Conservation (phyloP, 2,113 vertebrate species). For the Macheiramphus alcinus region DNA sequence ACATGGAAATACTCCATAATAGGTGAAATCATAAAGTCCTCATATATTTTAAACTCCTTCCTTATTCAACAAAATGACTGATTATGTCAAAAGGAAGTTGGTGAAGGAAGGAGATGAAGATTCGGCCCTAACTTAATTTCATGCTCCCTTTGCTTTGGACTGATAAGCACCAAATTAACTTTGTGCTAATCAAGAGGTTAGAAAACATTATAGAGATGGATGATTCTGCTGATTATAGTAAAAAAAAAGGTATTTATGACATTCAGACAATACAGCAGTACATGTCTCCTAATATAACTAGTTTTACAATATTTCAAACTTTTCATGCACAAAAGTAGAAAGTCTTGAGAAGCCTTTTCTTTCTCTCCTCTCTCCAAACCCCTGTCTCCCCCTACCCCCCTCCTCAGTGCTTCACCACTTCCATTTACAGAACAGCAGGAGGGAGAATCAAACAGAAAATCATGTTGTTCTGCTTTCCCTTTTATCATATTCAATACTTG, state of each 20-base stretch:
- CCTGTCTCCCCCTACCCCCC: neutral
- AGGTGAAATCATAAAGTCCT: neutral
- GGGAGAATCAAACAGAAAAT: slow-evolving; percentile 20
- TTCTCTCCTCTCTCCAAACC: neutral
- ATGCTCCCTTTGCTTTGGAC: slow-evolving; percentile 8
- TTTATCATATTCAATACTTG: slow-evolving; percentile 5
- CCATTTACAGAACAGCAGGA: neutral
- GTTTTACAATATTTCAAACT: neutral
- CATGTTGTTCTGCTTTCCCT: neutral
- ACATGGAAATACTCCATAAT: neutral
- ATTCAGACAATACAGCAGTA: neutral
- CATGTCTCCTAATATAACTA: neutral
- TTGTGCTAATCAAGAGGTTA: slow-evolving; percentile 18
- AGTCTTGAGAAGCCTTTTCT: neutral
- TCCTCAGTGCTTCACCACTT: neutral
- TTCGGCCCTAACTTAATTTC: slow-evolving; percentile 26
- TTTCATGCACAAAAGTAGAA: neutral
- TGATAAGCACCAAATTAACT: slow-evolving; percentile 21
- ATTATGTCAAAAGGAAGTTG: neutral
- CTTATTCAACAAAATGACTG: neutral
- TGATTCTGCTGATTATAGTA: neutral
- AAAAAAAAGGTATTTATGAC: neutral
- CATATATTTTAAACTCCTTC: neutral
- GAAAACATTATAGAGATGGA: neutral
- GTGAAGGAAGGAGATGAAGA: neutral